These are phyloP conservation scores for Temnothorax unifasciatus DNA, from an alignment of 2,888 invertebrate genomes.

Conservation along the genomic window DNA sequence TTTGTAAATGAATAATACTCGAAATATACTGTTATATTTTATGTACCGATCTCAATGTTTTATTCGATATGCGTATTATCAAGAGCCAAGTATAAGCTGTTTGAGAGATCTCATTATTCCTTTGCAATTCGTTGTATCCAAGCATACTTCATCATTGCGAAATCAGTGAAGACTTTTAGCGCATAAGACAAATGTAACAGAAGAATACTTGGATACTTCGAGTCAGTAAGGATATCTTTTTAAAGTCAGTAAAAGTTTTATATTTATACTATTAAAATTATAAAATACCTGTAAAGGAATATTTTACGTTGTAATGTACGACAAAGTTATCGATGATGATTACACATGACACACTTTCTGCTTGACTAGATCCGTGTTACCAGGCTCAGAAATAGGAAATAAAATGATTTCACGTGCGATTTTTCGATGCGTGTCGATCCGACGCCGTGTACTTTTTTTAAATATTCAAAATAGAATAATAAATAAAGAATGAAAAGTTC, in stretches of 20 bases:
- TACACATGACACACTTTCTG: conserved; percentile 3
- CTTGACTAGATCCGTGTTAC: conserved; percentile 42
- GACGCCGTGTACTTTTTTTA: background rate
- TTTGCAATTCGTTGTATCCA: conserved; percentile 55
- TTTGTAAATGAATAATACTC: conserved; percentile 79
- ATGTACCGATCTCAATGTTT: conserved; percentile 82
- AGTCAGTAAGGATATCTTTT: conserved; percentile 25
- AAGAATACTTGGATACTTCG: conserved; percentile 44
- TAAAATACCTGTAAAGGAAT: conserved; percentile 13
- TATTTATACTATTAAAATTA: conserved; percentile 57
- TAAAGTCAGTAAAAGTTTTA: conserved; percentile 56
- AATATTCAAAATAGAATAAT: conserved; percentile 28
- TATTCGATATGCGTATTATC: conserved; percentile 65
- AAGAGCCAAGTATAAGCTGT: conserved; percentile 49
- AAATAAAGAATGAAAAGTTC: conserved; percentile 39
- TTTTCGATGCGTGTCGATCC: background rate
- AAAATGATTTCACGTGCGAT: background rate
- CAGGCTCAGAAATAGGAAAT: conserved; percentile 26
- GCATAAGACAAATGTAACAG: conserved; percentile 4
- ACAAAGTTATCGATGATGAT: conserved; percentile 28
- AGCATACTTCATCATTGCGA: conserved; percentile 4
- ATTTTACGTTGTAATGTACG: conserved; percentile 32
- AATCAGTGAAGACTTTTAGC: background rate
- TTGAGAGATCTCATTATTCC: conserved; percentile 68
- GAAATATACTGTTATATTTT: conserved; percentile 80